Evolutionary conservation across 1,140 invertebrate genomes (phyloP), one percentile per base, ranked within the genome.

Genomic region (Eumaeus atala): DNA sequence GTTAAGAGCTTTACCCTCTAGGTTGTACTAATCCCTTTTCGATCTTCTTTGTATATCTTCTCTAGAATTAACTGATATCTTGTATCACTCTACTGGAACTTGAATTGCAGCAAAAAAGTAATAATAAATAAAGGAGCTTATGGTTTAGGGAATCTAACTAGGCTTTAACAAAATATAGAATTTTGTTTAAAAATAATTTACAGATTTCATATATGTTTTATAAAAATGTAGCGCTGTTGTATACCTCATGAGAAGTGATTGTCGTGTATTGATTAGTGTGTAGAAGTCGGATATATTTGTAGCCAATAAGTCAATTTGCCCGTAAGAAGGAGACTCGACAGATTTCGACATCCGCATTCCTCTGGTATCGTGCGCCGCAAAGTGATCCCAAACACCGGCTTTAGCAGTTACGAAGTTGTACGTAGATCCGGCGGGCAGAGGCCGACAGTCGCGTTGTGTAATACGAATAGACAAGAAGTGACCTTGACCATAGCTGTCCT

Each of bases 401-500:
- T 44, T 18, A 17, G 40, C 40, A 44, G 16, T 44, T 8, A 44
- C 12, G 40, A 52, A 56, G 40, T 53, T 44, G 61, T 63, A 28
- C 6, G 6, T 40, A 52, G 51, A 38, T 53, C 51, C 34, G 33
- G n/a, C n/a, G n/a, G n/a, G n/a, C n/a, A n/a, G 51, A 42, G 40
- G 33, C 28, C 34, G 38, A 44, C 18, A 37, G 51, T 42, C 16
- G 17, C 36, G 33, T 50, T 35, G 38, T 55, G 63, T 77, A 82
- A 77, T 72, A 52, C 21, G 21, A 76, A 74, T 84, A 84, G 82
- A 76, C 77, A 74, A 73, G 70, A 85, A 85, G 82, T 85, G 82
- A 79, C 82, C 82, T 85, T 85, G 77, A 74, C 76, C 77, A 83
- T 82, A 42, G 69, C 70, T 71, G 66, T 77, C 74, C 72, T 78